Evolutionary conservation across 2,888 invertebrate species (phyloP), one percentile per base, ranked within the genome.

Genomic region (Leistus spinibarbis): DNA sequence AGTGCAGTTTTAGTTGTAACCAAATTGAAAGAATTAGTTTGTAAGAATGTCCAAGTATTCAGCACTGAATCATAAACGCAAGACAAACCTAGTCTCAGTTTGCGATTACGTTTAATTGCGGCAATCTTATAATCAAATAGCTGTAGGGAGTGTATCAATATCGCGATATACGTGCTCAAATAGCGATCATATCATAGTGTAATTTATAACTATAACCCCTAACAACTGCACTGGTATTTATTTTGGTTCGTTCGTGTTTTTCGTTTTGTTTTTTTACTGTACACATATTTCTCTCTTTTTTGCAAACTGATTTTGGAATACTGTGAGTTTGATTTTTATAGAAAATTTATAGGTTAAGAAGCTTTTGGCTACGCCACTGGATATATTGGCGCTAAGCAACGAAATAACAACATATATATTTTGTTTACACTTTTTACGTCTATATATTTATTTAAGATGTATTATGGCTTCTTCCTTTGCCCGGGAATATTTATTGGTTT

Each of bases 101-200:
- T 40, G 13, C 40, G 10, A 10, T 40, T 40, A 40, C 7, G 24
- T n/a, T 64, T 64, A 64, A 64, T 64, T 64, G 64, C 64, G 64
- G n/a, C 22, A n/a, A 64, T 20, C 20, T 24, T 23, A 64, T 64
- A 23, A 64, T 64, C 64, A 64, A 23, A 64, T 64, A 23, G 64
- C 64, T 23, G 64, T 16, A 20, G 64, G 64, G 64, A 16, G 24
- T 60, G 24, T 64, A 10, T 20, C 64, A 23, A 64, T 64, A 64
- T 60, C 57, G 57, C 57, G 16, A 57, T 19, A 19, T n/a, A 57
- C 19, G 57, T 19, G 16, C 57, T 19, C 57, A 1, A 57, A 57
- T 16, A 57, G 16, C 13, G 7, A 2, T 13, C 13, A 40, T 40
- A 40, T 40, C 40, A 40, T 40, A 40, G 13, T 13, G 40, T 40